These are phyloP conservation scores for Caranx melampygus DNA, from an alignment of 2,113 vertebrate genomes.

Conservation along the genomic window DNA sequence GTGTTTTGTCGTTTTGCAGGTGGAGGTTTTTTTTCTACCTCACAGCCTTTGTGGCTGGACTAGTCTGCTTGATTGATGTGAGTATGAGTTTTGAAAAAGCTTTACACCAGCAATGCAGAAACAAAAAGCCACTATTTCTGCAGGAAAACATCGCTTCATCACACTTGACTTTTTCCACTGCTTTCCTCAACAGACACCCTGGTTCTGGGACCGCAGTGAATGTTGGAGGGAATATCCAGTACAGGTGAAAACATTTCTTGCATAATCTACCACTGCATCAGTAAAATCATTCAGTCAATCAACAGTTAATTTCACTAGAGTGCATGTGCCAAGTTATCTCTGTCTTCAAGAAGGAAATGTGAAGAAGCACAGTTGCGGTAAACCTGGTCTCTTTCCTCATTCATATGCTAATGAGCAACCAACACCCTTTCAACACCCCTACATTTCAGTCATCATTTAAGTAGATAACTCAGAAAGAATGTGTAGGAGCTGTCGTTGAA, in stretches of 20 bases:
- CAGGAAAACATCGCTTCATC: not conserved
- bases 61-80: slow-evolving; percentile 77
- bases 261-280: not conserved
- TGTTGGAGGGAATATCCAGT: slow-evolving; percentile 91
- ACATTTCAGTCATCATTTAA: no score
- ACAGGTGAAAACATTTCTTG: slow-evolving; percentile 84
- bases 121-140: not conserved
- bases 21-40: slow-evolving; percentile 86
- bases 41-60: slow-evolving; percentile 74
- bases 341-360: not conserved
- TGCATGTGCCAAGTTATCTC: no score
- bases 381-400: not conserved
- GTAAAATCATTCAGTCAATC: no score
- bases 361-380: not conserved
- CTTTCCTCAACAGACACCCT: slow-evolving; percentile 85
- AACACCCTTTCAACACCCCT: not conserved
- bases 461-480: no score
- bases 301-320: no score
- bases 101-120: not conserved
- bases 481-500: no score
- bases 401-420: not conserved
- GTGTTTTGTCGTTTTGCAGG: slow-evolving; percentile 61
- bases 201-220: slow-evolving; percentile 89
- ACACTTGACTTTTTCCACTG: not conserved
- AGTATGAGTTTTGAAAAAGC: slow-evolving; percentile 45